phyloP scores from a whole-genome alignment of 2,888 invertebrate species.

The Drosophila lacicola region DNA sequence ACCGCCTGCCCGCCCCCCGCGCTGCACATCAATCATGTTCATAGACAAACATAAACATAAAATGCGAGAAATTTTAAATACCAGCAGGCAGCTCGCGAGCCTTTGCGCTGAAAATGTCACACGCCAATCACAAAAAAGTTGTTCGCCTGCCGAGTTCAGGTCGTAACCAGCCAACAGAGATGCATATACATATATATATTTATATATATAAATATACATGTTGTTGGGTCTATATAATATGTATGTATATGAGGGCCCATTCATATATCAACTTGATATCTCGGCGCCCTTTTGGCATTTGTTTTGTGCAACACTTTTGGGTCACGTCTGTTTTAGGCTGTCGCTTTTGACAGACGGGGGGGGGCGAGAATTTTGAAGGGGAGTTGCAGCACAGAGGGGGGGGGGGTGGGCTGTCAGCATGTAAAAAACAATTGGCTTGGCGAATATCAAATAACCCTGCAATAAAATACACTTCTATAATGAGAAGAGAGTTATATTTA shows the following conservation, averaged over 20 bases:
- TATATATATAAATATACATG: slow-evolving; percentile 16
- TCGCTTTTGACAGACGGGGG: slow-evolving; percentile 29
- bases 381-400: background rate
- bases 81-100: slow-evolving; percentile 30
- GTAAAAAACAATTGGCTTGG: background rate
- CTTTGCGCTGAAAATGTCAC: slow-evolving; percentile 66
- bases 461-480: no score
- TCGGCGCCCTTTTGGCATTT: slow-evolving; percentile 28
- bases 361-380: background rate
- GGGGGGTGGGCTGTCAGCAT: background rate
- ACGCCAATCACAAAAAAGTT: slow-evolving; percentile 70
- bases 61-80: slow-evolving; percentile 65
- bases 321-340: slow-evolving; percentile 34
- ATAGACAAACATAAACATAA: slow-evolving; percentile 48
- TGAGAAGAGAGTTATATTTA: no score
- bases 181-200: slow-evolving; percentile 9
- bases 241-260: slow-evolving; percentile 16
- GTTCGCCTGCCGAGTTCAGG: slow-evolving; percentile 52
- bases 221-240: background rate
- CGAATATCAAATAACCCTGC: no score
- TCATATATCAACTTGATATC: slow-evolving; percentile 36
- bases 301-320: slow-evolving; percentile 50
- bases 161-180: slow-evolving; percentile 28
- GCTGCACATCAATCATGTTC: slow-evolving; percentile 54
- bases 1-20: background rate